A percentile compares a stretch with the other conserved stretches of the same genome.
phyloP scores from a whole-genome alignment of 1,140 invertebrate genomes.

The Mizuhopecten yessoensis region DNA sequence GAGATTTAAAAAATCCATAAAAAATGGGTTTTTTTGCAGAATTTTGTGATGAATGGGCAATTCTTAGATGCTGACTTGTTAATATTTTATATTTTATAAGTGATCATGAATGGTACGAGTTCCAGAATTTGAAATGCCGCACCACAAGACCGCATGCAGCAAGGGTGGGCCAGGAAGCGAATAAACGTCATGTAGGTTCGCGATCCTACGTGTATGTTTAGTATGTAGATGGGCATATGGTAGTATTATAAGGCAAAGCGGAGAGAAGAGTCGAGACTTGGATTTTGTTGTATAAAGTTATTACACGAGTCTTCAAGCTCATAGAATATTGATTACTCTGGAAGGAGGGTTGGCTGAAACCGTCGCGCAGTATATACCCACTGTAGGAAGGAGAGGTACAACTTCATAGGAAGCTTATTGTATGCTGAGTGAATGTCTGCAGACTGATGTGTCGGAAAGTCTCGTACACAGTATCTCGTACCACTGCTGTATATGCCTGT shows the following conservation, averaged over 20 bases:
- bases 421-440: conserved; percentile 6
- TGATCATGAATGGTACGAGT: too few relatives aligned
- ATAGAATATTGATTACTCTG: conserved; percentile 10
- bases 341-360: not conserved
- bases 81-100: too few relatives aligned
- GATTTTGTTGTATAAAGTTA: conserved; percentile 28
- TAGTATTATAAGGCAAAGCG: not conserved
- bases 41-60: too few relatives aligned
- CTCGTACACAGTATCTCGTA: not conserved
- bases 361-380: not conserved
- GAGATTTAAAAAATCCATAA: too few relatives aligned
- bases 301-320: conserved; percentile 22
- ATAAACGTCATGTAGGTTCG: too few relatives aligned
- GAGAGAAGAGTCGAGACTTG: not conserved
- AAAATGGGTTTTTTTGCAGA: too few relatives aligned
- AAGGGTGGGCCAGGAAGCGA: too few relatives aligned
- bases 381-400: not conserved
- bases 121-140: too few relatives aligned
- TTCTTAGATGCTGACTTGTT: too few relatives aligned
- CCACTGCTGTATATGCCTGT: conserved; percentile 12
- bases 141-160: too few relatives aligned
- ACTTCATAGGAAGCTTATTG: conserved; percentile 3
- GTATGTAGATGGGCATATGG: not conserved
- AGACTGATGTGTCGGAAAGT: not conserved
- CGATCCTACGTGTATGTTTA: too few relatives aligned